Conservation (phyloP, 92 coral and sea anemone genomes). For the Isaurus tuberculatus region DNA sequence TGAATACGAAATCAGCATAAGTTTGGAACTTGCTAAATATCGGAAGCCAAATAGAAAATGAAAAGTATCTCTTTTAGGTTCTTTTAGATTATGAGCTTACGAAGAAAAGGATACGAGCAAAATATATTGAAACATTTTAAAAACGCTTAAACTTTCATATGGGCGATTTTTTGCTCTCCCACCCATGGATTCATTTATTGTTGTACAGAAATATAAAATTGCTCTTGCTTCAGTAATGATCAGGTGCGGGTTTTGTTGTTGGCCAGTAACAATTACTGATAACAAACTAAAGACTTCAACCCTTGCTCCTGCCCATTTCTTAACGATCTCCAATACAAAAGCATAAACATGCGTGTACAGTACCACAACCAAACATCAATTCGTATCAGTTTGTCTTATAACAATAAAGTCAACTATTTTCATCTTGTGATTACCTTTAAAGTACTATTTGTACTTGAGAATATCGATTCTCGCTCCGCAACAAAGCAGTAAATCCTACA, state of each 20-base stretch:
- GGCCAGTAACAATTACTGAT: neutral
- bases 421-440: neutral
- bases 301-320: neutral
- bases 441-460: neutral
- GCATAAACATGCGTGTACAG: neutral
- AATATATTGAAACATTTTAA: too few species aligned
- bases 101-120: neutral
- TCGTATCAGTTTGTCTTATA: neutral
- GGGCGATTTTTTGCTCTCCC: neutral
- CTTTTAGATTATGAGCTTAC: too few species aligned
- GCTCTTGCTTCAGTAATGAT: neutral
- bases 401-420: neutral
- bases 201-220: neutral
- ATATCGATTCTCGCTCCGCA: neutral
- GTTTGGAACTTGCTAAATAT: neutral
- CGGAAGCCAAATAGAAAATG: neutral
- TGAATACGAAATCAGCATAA: constrained; percentile 10
- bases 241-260: neutral
- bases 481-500: neutral
- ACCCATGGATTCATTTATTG: neutral
- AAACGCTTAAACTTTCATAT: too few species aligned
- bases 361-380: neutral
- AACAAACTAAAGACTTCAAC: neutral
- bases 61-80: neutral
- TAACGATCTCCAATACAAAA: neutral